A percentile compares a stretch with the other conserved stretches of the same genome.
phyloP scores from a whole-genome alignment of 2,113 vertebrate genomes.

The Labeo catla region DNA sequence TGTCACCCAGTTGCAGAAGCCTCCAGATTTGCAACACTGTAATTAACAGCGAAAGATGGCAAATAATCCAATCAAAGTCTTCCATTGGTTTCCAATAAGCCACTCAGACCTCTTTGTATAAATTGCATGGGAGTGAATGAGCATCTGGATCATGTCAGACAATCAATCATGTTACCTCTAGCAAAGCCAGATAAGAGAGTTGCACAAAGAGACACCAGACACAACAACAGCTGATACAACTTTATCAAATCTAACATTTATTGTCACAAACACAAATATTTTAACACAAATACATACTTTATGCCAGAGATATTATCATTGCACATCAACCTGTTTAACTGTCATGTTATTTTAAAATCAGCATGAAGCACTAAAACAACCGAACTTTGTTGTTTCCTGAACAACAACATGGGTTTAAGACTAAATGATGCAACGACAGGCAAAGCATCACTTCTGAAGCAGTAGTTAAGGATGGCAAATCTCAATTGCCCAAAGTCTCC shows the following conservation, averaged over 20 bases:
- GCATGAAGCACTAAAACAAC: not conserved
- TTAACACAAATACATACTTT: conserved; percentile 2
- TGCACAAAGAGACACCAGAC: conserved; percentile 5
- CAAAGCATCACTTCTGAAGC: conserved; percentile 20
- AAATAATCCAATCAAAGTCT: conserved; percentile 47
- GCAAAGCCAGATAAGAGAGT: conserved; percentile 23
- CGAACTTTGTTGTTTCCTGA: not conserved
- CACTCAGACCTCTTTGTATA: conserved; percentile 40
- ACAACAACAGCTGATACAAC: conserved; percentile 10
- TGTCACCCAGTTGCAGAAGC: not conserved
- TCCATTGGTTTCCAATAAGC: conserved; percentile 53
- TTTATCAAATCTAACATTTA: conserved; percentile 17
- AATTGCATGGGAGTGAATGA: conserved; percentile 47
- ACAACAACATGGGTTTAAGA: conserved; percentile 1
- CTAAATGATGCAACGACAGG: conserved; percentile 30
- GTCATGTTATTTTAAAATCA: not conserved
- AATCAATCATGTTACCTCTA: conserved; percentile 37
- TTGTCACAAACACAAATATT: not conserved
- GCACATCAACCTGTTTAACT: not conserved
- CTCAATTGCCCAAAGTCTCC: not conserved
- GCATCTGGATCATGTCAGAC: conserved; percentile 40
- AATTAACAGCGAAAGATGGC: conserved; percentile 45
- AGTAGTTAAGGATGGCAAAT: not conserved
- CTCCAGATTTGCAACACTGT: conserved; percentile 38
- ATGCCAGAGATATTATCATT: not conserved